Evolutionary conservation across 2,888 invertebrate species (phyloP), one percentile per base, ranked within the genome.

Genomic region (Bursaphelenchus okinawaensis): DNA sequence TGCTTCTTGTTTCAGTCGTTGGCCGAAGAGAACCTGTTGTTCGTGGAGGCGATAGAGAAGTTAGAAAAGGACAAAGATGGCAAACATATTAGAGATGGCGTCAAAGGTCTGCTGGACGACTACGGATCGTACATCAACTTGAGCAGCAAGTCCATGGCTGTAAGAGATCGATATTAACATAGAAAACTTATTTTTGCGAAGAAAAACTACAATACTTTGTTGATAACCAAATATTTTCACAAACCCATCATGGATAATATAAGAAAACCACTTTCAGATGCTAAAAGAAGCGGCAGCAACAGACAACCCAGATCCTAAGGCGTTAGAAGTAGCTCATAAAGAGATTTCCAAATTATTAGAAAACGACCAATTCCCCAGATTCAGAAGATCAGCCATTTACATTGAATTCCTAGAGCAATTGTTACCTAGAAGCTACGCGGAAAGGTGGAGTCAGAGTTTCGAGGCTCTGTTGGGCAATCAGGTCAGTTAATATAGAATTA

Each of bases 351-450:
- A 81, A 54, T 69, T 81, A 31, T 69, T 81, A 51, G 81, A 81
- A 63, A 80, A 78, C 66, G 81, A 81, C 60, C 80, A 81, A 61
- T 79, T 81, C 58, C 81, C 81, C 8, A 72, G 80, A 23, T 81
- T 81, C 70, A 72, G 78, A 24, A 75, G 81, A 9, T 81, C 81
- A 3, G 75, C 73, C 6, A 65, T 75, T 51, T 81, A 79, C 66
- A 63, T 80, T 0, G 69, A 72, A 40, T 77, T 59, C 54, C 64
- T 78, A 52, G 77, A 76, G 60, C 68, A 76, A 51, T 68, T 81
- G 52, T 70, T 81, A 16, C 81, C 81, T 9, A 72, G 76, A 1
- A 50, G 73, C 0, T 78, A 79, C 54, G 81, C 81, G n/a, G 79
- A 81, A 59, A 74, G 73, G 40, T 81, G 81, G 81, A 71, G 74